A percentile compares a stretch with the other conserved stretches of the same genome.
phyloP scores from a whole-genome alignment of 35 echinoderm and acorn worm species.

The Anneissia japonica region DNA sequence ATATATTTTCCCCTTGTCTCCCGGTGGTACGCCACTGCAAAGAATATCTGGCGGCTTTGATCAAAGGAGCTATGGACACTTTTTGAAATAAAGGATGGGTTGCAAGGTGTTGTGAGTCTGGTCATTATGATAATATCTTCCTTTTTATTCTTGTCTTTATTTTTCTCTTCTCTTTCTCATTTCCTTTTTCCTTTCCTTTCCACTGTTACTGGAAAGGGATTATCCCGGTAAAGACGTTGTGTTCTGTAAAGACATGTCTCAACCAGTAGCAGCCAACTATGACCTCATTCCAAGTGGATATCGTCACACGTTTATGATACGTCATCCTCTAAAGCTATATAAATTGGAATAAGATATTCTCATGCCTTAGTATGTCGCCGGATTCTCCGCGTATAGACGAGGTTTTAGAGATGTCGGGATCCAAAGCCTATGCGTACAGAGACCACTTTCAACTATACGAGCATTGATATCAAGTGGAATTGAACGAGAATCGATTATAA shows the following conservation, averaged over 20 bases:
- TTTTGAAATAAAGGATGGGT: no score
- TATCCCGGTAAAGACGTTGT: constrained; percentile 27
- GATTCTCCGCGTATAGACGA: not conserved
- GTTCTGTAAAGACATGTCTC: constrained; percentile 20
- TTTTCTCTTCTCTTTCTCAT: no score
- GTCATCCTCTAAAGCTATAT: constrained; percentile 20
- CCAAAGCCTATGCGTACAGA: not conserved
- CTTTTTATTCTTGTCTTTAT: no score
- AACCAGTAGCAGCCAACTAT: not conserved
- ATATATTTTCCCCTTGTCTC: no score
- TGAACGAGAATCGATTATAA: constrained; percentile 26
- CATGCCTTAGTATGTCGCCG: not conserved
- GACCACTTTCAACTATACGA: not conserved
- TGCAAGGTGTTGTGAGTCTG: no score
- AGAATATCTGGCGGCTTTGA: no score
- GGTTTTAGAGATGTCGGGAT: not conserved
- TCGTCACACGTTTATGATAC: constrained; percentile 22
- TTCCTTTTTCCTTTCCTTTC: no score
- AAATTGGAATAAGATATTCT: constrained; percentile 7
- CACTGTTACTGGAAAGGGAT: constrained; percentile 2
- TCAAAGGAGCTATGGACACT: no score
- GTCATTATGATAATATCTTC: no score
- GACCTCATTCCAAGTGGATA: constrained; percentile 9
- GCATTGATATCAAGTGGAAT: not conserved
- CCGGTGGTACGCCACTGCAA: no score